Base-by-base conservation (phyloP, 2,797 vertebrate genomes). In the Erethizon dorsatum region DNA sequence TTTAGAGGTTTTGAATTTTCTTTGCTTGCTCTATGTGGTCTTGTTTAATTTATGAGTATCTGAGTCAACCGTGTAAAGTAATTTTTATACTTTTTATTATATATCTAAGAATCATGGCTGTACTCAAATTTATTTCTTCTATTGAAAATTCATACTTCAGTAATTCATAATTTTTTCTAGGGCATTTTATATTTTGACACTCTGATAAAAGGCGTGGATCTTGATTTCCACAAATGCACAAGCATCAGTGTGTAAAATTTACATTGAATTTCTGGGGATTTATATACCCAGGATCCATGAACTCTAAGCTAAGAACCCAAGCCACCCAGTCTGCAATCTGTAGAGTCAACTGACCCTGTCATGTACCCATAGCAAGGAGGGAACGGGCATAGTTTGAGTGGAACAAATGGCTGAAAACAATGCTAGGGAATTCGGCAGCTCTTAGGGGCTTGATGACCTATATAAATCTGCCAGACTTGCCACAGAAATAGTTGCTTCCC, bases 161-260 rank as follows among this genome's bases (percentile, higher is more conserved):
- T 92, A 71, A 92, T 83, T 85, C 33, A n/a, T 56, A 41, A 83
- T 83, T 59, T 92, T 93, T 94, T 84, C 17, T 84, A 57, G 59
- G 45, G 56, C 2, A 83, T 24, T 65, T 78, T 78, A 52, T 13
- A 45, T 13, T 96, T 96, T 88, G 61, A 56, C 73, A 92, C 65
- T 80, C 75, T 85, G 79, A n/a, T 91, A 37, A 94, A 84, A 71
- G 61, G 22, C 5, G 0, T 28, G 14, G 20, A 69, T 69, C 50
- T 61, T 41, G 73, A 90, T 83, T 96, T 71, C 54, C 26, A 79
- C 22, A 69, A 79, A 63, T 75, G 31, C 10, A 22, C 15, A 17
- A 18, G 3, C 11, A 33, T 88, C 37, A 52, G 20, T 61, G 2
- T 61, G 37, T 88, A 83, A n/a, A 61, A 20, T 37, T 87, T 61